phyloP scores from a whole-genome alignment of 35 echinoderm and acorn worm genomes.

The Diadema setosum region DNA sequence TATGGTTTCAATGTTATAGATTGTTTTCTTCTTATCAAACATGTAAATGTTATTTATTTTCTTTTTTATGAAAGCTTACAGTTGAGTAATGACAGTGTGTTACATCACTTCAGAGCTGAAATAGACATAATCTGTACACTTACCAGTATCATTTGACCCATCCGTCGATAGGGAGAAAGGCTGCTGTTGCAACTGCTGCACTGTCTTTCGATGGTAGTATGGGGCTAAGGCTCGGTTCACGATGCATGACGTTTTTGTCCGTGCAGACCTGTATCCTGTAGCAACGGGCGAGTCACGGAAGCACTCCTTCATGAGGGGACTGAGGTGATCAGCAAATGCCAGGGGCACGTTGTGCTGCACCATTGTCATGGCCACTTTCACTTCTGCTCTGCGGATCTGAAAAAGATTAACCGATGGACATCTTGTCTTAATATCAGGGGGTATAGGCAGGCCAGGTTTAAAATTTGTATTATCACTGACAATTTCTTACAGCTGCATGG shows the following conservation, averaged over 20 bases:
- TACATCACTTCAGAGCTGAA: neutral
- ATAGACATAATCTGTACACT: neutral
- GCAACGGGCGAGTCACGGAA: conserved; percentile 27
- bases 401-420: too few species aligned
- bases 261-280: conserved; percentile 1
- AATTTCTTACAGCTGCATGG: too few species aligned
- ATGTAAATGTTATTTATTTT: neutral
- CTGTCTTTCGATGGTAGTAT: neutral
- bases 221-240: neutral
- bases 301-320: conserved; percentile 10
- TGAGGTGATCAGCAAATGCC: conserved; percentile 21
- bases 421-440: too few species aligned
- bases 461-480: too few species aligned
- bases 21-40: neutral
- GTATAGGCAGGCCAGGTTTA: too few species aligned
- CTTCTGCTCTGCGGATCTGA: conserved; percentile 25
- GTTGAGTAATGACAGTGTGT: neutral
- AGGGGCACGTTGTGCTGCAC: conserved; percentile 38
- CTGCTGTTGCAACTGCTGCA: neutral
- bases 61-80: neutral
- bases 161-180: conserved; percentile 17
- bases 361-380: conserved; percentile 16
- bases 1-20: neutral
- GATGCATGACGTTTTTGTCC: conserved; percentile 42
- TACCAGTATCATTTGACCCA: conserved; percentile 27